Percentiles rank a stretch among this genome's conserved stretches.
Evolutionary conservation across 2,113 vertebrate genomes (phyloP).

Genomic region (Colistium nudipinnis): DNA sequence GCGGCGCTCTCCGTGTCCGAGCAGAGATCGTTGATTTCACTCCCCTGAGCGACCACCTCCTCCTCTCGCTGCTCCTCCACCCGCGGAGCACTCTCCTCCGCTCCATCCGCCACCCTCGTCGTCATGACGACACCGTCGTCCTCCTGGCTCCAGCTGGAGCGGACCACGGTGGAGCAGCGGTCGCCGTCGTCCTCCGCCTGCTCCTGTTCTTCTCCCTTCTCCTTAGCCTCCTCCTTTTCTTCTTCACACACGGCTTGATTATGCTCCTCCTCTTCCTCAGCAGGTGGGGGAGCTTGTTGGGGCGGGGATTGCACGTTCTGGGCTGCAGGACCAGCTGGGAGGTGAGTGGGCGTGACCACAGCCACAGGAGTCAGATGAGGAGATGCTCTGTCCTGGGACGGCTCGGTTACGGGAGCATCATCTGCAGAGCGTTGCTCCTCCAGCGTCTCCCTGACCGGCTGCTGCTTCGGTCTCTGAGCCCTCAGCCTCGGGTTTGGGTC

Average conservation of each 20-base stretch:
- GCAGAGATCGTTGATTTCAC: slow-evolving; percentile 65
- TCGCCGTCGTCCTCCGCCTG: slow-evolving; percentile 27
- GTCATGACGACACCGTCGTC: no score
- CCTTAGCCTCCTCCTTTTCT: slow-evolving; percentile 19
- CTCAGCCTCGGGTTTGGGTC: slow-evolving; percentile 72
- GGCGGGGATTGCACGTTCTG: neutral
- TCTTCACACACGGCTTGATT: slow-evolving; percentile 15
- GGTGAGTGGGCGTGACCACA: slow-evolving; percentile 45
- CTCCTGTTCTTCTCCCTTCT: slow-evolving; percentile 27
- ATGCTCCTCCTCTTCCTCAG: slow-evolving; percentile 47
- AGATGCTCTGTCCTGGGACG: slow-evolving; percentile 43
- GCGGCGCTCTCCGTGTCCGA: slow-evolving; percentile 77
- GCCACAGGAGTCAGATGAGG: slow-evolving; percentile 60
- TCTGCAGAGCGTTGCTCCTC: slow-evolving; percentile 18
- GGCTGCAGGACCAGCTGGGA: slow-evolving; percentile 16
- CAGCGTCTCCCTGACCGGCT: slow-evolving; percentile 42
- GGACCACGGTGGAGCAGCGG: neutral
- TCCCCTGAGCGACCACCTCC: slow-evolving; percentile 60
- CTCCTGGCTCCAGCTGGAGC: slow-evolving; percentile 6
- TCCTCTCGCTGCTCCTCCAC: slow-evolving; percentile 52
- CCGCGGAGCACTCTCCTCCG: slow-evolving; percentile 28
- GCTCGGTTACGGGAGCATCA: slow-evolving; percentile 28
- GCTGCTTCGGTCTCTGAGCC: slow-evolving; percentile 60
- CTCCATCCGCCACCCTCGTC: neutral
- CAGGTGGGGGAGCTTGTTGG: slow-evolving; percentile 7